A percentile compares a stretch with the other conserved stretches of the same genome.
Evolutionary conservation across 2,888 invertebrate genomes (phyloP).

Genomic region (Creontiades dilutus): DNA sequence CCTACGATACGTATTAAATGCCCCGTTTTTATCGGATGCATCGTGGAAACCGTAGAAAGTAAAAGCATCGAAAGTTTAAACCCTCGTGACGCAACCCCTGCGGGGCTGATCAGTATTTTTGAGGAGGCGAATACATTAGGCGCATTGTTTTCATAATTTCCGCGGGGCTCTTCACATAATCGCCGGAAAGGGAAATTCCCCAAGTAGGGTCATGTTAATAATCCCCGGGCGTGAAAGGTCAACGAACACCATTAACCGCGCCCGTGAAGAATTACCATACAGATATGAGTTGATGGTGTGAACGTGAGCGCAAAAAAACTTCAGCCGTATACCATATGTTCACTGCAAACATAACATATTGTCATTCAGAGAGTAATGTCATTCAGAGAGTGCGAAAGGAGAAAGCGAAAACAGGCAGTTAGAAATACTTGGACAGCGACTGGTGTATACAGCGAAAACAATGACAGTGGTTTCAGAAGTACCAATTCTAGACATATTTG

Average conservation of each 20-base stretch:
- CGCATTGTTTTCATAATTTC: conserved; percentile 16
- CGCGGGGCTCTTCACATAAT: background rate
- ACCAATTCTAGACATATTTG: too few relatives aligned
- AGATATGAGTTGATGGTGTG: too few relatives aligned
- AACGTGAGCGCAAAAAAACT: too few relatives aligned
- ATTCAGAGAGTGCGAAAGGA: too few relatives aligned
- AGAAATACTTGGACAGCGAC: too few relatives aligned
- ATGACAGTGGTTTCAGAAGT: too few relatives aligned
- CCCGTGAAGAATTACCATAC: conserved; percentile 24
- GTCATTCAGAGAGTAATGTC: too few relatives aligned
- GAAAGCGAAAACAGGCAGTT: too few relatives aligned
- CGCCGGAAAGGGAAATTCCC: conserved; percentile 9
- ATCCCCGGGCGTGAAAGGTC: conserved; percentile 21
- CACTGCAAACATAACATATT: too few relatives aligned
- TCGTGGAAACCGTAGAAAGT: conserved; percentile 31
- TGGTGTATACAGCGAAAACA: too few relatives aligned
- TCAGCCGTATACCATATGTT: too few relatives aligned
- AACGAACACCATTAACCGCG: background rate
- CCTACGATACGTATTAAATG: conserved; percentile 9
- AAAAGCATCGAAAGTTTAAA: conserved; percentile 21
- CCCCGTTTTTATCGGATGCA: conserved; percentile 28
- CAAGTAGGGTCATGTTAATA: background rate
- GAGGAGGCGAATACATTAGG: conserved; percentile 14
- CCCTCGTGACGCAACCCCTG: background rate
- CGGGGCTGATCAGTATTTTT: conserved; percentile 11